Base-by-base conservation (phyloP, 2,113 vertebrate species). In the Pyxicephalus adspersus region DNA sequence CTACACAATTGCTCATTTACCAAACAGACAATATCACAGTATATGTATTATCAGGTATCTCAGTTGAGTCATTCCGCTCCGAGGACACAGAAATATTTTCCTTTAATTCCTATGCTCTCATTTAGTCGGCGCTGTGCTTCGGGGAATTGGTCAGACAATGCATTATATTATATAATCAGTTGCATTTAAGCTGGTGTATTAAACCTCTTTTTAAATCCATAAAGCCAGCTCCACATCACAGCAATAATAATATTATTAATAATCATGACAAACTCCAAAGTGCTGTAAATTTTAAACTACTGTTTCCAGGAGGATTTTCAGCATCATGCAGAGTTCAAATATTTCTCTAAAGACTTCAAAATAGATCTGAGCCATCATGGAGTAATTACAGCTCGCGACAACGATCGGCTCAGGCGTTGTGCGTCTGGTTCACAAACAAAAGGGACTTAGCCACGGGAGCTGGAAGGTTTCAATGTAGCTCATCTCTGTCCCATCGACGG, bases 241-340 rank as follows among this genome's bases (percentile, higher is more conserved):
- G 45, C 51, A 70, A 54, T 28, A 71, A 52, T 17, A 19, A 18
- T 71, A 45, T 50, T 68, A 28, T 52, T 54, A 52, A 71, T 52
- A 71, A 71, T 23, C 22, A 8, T 15, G n/a, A 45, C 51, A 54
- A 71, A 8, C 31, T 18, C 23, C 66, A 31, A 73, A 57, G 52
- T 52, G 58, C 60, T 28, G 74, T n/a, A 76, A 64, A 64, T 76
- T 63, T 38, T 51, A 61, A 76, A 25, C 57, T 20, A 13, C 57
- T 18, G 16, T 64, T 28, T 64, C 16, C 63, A 64, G 26, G 26
- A 64, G 60, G 51, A 19, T 54, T 77, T 77, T 77, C n/a, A 20
- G 50, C 60, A 4, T 45, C 50, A 50, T 25, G 31, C 63, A 29
- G 61, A 63, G 29, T 66, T 25, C 18, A 28, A 57, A 55, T 67